phyloP scores from a whole-genome alignment of 2,797 vertebrate genomes.

The Alectoris magna region DNA sequence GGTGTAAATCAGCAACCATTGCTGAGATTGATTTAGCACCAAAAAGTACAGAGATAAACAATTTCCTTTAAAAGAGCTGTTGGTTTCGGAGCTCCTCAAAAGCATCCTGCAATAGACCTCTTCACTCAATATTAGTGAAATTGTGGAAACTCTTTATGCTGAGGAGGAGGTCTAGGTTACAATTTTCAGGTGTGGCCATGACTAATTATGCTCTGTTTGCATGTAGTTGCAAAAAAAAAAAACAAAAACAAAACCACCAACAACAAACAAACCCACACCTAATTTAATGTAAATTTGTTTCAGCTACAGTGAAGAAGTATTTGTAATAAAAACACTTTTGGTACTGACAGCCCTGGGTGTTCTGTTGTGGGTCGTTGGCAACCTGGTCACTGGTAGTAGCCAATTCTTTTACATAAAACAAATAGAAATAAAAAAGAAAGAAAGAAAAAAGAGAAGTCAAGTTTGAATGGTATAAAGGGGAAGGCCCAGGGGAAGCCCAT shows the following conservation, averaged over 20 bases:
- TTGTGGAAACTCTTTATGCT: accelerated
- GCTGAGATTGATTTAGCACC: neutral
- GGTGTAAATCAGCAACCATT: neutral
- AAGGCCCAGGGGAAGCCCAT: constrained; percentile 38
- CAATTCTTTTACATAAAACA: constrained; percentile 17
- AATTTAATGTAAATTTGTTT: constrained; percentile 21
- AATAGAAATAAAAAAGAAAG: neutral
- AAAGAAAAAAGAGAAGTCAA: neutral
- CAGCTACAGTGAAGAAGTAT: neutral
- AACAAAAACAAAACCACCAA: no score
- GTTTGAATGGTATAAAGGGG: constrained; percentile 38
- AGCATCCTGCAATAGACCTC: neutral
- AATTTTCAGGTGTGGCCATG: neutral
- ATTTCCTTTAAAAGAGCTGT: neutral
- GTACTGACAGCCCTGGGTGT: neutral
- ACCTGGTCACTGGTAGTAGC: neutral
- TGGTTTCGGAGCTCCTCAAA: neutral
- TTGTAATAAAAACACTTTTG: neutral
- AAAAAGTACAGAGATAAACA: neutral
- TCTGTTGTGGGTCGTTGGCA: neutral
- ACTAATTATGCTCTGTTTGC: neutral
- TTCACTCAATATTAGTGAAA: neutral
- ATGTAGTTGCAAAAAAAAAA: neutral
- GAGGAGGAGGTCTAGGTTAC: neutral
- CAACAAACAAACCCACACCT: no score